Percentiles rank a stretch among this genome's conserved stretches.
Conservation (phyloP, 2,888 invertebrate species). For the Caenorhabditis imperialis region DNA sequence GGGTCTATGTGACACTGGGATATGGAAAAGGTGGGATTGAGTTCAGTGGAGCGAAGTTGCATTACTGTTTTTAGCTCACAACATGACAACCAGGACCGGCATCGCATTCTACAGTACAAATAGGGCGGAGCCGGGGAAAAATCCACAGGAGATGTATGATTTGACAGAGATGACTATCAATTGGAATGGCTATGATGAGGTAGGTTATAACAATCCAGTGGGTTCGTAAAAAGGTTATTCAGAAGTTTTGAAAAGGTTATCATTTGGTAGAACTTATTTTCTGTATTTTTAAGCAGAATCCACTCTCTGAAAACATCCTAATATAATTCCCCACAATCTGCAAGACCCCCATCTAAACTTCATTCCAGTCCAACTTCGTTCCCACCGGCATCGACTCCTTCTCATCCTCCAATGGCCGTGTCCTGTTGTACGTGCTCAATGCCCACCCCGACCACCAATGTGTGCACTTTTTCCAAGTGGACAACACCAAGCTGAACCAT, state of each 20-base stretch:
- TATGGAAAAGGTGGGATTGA: slow-evolving; percentile 35
- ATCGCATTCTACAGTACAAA: slow-evolving; percentile 38
- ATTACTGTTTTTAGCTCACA: slow-evolving; percentile 13
- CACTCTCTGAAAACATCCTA: too few relatives aligned
- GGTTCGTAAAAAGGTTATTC: too few relatives aligned
- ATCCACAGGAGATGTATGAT: slow-evolving; percentile 39
- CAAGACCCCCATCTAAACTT: not conserved
- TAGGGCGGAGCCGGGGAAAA: slow-evolving; percentile 18
- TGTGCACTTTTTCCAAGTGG: slow-evolving; percentile 65
- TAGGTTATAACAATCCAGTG: too few relatives aligned
- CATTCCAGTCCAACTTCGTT: slow-evolving; percentile 59
- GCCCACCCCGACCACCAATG: slow-evolving; percentile 51
- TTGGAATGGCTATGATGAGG: slow-evolving; percentile 51
- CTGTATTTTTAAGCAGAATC: too few relatives aligned
- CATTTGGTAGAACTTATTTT: too few relatives aligned
- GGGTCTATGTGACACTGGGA: slow-evolving; percentile 44
- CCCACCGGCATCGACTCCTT: slow-evolving; percentile 64
- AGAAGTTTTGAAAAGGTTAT: too few relatives aligned
- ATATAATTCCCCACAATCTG: not conserved
- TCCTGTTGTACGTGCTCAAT: slow-evolving; percentile 69
- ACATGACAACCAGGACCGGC: slow-evolving; percentile 31
- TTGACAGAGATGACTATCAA: slow-evolving; percentile 47
- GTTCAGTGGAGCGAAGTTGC: too few relatives aligned
- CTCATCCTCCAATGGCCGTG: slow-evolving; percentile 62
- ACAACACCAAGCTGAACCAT: slow-evolving; percentile 59